Evolutionary conservation across 1,140 invertebrate genomes (phyloP), one percentile per base, ranked within the genome.

Genomic region (Gerris buenoi): DNA sequence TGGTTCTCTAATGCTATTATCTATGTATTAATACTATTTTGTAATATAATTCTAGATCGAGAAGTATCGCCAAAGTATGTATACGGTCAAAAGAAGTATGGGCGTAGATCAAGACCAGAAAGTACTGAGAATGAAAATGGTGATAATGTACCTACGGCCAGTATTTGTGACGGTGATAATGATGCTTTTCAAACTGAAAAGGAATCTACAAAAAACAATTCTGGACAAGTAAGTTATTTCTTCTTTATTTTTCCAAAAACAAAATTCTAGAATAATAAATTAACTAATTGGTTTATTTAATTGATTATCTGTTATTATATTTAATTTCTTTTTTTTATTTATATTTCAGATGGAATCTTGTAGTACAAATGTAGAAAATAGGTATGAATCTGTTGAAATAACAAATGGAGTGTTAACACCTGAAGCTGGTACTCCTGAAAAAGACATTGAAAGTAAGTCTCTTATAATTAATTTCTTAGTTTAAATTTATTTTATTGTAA

Each of bases 61-160:
- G 86, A 88, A 77, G 83, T 88, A 1, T 86, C 85, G 1, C 87
- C 87, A 0, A 88, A 88, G 72, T 84, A 84, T 69, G 82, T 87
- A 0, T 84, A 85, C 68, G 87, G 87, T 1, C 81, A 84, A n/a
- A 89, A 89, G 73, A 88, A 87, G 73, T 89, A 90, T 77, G 88
- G 88, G 0, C 77, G 88, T 1, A 77, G 86, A 5, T 87, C 86
- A 0, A 76, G 84, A 46, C 85, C 86, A 15, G 75, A 76, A 64
- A 73, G 68, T 67, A 68, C 67, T 25, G 68, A 71, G 25, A 59
- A 59, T 58, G 58, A 59, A 2, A 46, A 15, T 29, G 22, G 57
- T 60, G 56, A 58, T 63, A 26, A 25, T 27, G 2, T 65, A 25
- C 64, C 25, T 2, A 57, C 56, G 2, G 27, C 18, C 33, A 33